phyloP scores from a whole-genome alignment of 92 coral and sea anemone genomes.

The Porites lobata region DNA sequence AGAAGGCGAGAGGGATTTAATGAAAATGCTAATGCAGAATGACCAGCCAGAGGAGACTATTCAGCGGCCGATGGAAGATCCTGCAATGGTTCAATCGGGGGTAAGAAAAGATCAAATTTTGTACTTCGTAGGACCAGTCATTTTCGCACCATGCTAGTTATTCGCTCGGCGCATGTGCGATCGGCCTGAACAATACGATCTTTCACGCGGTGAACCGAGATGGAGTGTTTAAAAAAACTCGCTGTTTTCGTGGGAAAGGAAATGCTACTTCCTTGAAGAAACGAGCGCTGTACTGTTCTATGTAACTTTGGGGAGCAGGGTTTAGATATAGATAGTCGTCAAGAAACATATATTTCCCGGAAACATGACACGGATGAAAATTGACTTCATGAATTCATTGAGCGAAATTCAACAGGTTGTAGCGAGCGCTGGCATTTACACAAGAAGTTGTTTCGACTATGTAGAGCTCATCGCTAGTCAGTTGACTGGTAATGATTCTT shows the following conservation, averaged over 20 bases:
- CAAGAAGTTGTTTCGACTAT: constrained; percentile 2
- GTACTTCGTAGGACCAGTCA: background rate
- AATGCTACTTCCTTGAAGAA: constrained; percentile 15
- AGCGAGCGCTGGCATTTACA: background rate
- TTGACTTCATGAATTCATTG: constrained; percentile 3
- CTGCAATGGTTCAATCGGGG: constrained; percentile 37
- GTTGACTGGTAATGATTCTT: background rate
- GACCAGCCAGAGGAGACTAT: constrained; percentile 46
- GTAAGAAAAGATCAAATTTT: constrained; percentile 20
- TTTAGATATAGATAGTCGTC: background rate
- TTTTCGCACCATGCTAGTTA: constrained; percentile 17
- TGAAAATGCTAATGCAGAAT: constrained; percentile 76
- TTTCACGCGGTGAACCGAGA: constrained; percentile 27
- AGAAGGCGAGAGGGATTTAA: constrained; percentile 68
- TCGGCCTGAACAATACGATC: constrained; percentile 35
- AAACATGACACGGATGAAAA: constrained; percentile 23
- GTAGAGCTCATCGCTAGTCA: background rate
- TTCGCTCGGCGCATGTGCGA: constrained; percentile 46
- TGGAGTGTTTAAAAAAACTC: background rate
- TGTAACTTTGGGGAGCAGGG: background rate
- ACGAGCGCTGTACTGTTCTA: background rate
- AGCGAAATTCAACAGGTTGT: constrained; percentile 55
- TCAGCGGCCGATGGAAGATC: constrained; percentile 42
- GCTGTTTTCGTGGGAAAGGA: constrained; percentile 5
- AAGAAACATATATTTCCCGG: background rate